phyloP scores from a whole-genome alignment of 2,797 vertebrate species.

The Eidolon dupreanum region DNA sequence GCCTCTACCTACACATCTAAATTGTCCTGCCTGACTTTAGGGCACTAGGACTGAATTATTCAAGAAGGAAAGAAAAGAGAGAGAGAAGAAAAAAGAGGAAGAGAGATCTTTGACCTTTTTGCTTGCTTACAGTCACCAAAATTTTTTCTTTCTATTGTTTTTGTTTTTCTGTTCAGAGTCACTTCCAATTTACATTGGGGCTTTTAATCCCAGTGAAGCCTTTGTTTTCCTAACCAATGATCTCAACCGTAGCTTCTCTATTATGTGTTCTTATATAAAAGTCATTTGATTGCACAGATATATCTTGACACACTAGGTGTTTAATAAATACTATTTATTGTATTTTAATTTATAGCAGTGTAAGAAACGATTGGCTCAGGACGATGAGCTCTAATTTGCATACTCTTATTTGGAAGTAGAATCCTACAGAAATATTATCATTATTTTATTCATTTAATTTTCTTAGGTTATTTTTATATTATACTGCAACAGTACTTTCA shows the following conservation, averaged over 20 bases:
- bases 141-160: background rate
- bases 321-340: background rate
- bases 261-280: background rate
- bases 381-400: background rate
- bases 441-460: constrained; percentile 5
- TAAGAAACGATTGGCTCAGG: background rate
- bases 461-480: background rate
- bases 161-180: background rate
- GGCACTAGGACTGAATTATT: background rate
- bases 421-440: background rate
- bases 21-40: background rate
- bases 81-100: background rate
- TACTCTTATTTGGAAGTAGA: background rate
- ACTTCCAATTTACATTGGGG: background rate
- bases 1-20: background rate
- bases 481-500: background rate
- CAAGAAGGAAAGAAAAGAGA: background rate
- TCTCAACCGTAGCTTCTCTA: background rate
- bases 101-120: background rate
- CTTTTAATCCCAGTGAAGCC: background rate
- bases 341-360: background rate
- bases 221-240: background rate
- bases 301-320: background rate
- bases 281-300: background rate
- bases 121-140: background rate